A percentile compares a stretch with the other conserved stretches of the same genome.
Conservation (phyloP, 2,888 invertebrate species). For the Nemoura dubitans region DNA sequence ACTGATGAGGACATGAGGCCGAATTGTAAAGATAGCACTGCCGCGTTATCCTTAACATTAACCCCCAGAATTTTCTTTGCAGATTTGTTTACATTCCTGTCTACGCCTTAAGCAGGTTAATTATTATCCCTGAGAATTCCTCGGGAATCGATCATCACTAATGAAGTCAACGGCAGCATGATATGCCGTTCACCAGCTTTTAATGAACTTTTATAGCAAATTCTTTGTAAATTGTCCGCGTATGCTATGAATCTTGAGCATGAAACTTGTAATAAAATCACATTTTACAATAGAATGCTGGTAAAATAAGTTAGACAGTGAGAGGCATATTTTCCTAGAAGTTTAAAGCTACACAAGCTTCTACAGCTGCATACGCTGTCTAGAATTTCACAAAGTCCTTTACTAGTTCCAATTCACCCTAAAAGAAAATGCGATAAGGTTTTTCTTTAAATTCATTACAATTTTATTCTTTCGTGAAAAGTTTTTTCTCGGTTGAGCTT, state of each 20-base stretch:
- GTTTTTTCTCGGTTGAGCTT: background rate
- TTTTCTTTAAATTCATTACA: background rate
- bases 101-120: slow-evolving; percentile 44
- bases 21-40: too few relatives aligned
- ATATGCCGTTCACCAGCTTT: slow-evolving; percentile 45
- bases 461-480: background rate
- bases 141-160: slow-evolving; percentile 45
- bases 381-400: background rate
- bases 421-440: background rate
- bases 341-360: too few relatives aligned
- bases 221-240: slow-evolving; percentile 41
- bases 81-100: slow-evolving; percentile 35
- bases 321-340: too few relatives aligned
- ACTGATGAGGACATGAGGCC: too few relatives aligned
- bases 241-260: background rate
- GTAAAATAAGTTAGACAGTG: too few relatives aligned
- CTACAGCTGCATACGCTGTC: background rate
- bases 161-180: slow-evolving; percentile 47
- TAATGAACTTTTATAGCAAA: slow-evolving; percentile 50
- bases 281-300: background rate
- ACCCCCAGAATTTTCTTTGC: background rate
- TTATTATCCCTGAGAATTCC: slow-evolving; percentile 46
- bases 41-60: background rate
- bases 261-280: background rate
- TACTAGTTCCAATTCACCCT: background rate